phyloP scores from a whole-genome alignment of 2,113 vertebrate species.

The Etia nguti region DNA sequence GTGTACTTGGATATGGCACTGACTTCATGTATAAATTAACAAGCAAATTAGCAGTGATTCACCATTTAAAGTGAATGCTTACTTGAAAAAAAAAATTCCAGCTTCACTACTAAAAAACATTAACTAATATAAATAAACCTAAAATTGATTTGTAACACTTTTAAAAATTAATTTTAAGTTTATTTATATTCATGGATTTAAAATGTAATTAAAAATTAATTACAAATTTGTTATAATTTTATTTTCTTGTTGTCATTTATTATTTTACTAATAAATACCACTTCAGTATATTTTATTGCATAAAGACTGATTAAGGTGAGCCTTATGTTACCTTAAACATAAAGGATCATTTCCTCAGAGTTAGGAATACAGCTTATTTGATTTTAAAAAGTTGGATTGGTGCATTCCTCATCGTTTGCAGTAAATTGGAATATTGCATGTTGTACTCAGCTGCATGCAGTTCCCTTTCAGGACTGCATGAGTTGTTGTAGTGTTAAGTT shows the following conservation, averaged over 20 bases:
- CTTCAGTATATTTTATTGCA: background rate
- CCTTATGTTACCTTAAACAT: background rate
- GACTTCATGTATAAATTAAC: too few species aligned
- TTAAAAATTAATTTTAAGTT: fast-evolving
- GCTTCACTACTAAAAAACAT: background rate
- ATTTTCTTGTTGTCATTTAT: background rate
- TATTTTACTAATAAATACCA: background rate
- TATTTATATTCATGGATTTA: background rate
- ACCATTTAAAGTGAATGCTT: background rate
- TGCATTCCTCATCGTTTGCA: fast-evolving
- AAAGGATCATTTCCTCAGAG: background rate
- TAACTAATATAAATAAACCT: background rate
- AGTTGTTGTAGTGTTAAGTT: background rate
- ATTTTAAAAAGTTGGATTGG: fast-evolving
- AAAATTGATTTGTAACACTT: background rate
- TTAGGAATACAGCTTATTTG: background rate
- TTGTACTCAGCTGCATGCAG: background rate
- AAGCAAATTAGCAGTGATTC: too few species aligned
- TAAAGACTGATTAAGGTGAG: background rate
- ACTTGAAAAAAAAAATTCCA: background rate
- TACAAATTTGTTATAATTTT: background rate
- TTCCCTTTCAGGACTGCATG: background rate
- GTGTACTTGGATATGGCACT: too few species aligned
- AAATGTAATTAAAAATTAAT: background rate
- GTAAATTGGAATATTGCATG: background rate